Evolutionary conservation across 2,113 vertebrate species (phyloP).

Genomic region (Nematolebias whitei): DNA sequence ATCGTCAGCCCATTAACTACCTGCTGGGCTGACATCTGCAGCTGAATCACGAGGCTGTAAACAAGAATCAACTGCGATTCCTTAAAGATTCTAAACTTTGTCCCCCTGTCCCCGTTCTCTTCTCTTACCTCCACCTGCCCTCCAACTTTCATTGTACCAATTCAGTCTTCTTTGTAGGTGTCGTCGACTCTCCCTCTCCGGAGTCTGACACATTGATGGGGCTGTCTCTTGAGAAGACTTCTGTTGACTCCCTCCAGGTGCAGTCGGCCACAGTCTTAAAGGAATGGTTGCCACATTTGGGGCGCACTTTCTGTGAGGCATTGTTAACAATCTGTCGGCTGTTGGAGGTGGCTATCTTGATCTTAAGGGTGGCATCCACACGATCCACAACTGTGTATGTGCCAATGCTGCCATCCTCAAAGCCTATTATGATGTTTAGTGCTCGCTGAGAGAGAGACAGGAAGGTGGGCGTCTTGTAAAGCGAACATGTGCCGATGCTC

Average conservation of each 20-base stretch:
- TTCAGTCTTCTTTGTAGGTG: constrained; percentile 93
- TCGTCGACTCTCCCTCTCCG: constrained; percentile 88
- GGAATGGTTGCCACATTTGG: constrained; percentile 89
- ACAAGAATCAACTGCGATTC: constrained; percentile 78
- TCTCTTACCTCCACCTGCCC: constrained; percentile 10
- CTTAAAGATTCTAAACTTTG: constrained; percentile 70
- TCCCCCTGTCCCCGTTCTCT: constrained; percentile 16
- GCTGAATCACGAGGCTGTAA: constrained; percentile 84
- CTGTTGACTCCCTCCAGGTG: constrained; percentile 95
- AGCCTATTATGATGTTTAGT: constrained; percentile 95
- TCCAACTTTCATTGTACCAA: constrained; percentile 84
- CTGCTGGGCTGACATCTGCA: constrained; percentile 80
- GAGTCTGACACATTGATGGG: constrained; percentile 94
- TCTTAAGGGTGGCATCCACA: constrained; percentile 95
- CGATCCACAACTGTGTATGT: constrained; percentile 98
- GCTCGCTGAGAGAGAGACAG: constrained; percentile 94
- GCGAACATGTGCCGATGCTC: constrained; percentile 96
- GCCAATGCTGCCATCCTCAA: constrained; percentile 96
- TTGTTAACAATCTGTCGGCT: constrained; percentile 98
- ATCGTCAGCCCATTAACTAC: constrained; percentile 73
- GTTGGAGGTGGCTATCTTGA: constrained; percentile 98
- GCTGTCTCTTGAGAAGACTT: constrained; percentile 97
- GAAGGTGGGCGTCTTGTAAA: constrained; percentile 97
- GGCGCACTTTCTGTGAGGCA: constrained; percentile 87
- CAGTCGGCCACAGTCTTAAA: constrained; percentile 95